Conservation (phyloP, 2,113 vertebrate genomes). For the Protomyctophum bolini region DNA sequence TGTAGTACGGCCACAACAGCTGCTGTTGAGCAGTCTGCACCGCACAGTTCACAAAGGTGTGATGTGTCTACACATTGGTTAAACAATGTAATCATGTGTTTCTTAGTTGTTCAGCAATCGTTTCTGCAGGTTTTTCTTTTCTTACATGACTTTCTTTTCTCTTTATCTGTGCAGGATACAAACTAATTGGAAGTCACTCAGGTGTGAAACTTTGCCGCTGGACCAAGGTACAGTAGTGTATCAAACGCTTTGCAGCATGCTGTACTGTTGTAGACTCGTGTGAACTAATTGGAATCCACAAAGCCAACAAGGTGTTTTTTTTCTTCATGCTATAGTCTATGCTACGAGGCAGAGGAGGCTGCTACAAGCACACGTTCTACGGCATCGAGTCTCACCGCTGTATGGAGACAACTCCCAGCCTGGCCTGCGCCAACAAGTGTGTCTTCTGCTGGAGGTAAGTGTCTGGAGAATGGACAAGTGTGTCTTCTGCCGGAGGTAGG, state of each 20-base stretch:
- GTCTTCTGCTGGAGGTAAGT: conserved; percentile 97
- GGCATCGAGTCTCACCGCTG: conserved; percentile 96
- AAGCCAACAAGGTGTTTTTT: neutral
- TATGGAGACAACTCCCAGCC: conserved; percentile 95
- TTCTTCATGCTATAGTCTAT: conserved; percentile 79
- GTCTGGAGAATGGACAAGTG: too few species aligned
- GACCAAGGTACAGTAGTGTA: conserved; percentile 86
- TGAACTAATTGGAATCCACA: neutral
- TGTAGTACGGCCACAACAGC: too few species aligned
- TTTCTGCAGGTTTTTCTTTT: neutral
- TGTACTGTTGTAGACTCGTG: neutral
- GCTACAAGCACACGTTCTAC: conserved; percentile 97
- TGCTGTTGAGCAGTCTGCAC: too few species aligned
- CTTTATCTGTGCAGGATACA: conserved; percentile 83
- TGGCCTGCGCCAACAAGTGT: conserved; percentile 96
- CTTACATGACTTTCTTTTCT: conserved; percentile 6
- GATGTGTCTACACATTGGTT: too few species aligned
- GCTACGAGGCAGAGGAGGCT: conserved; percentile 94
- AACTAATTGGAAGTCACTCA: conserved; percentile 93
- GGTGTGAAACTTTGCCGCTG: conserved; percentile 96
- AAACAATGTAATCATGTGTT: too few species aligned
- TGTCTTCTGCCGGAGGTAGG: too few species aligned
- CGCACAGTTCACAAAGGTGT: too few species aligned
- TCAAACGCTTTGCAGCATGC: neutral
- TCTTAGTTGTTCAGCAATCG: too few species aligned